These are phyloP conservation scores for Tipula helvola DNA, from an alignment of 2,888 invertebrate species.

Conservation along the genomic window DNA sequence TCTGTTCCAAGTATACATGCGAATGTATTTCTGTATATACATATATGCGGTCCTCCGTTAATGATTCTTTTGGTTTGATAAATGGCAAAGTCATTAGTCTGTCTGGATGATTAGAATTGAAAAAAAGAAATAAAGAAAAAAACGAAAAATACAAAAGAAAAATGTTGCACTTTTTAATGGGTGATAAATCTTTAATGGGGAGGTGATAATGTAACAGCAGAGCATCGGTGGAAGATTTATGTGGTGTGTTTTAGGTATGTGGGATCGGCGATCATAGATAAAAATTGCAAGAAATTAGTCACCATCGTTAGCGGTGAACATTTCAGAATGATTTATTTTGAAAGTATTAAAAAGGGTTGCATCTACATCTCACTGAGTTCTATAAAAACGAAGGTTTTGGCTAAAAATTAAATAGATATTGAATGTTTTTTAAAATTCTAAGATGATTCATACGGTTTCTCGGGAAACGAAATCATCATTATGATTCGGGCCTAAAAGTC, in stretches of 20 bases:
- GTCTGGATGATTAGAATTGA: not conserved
- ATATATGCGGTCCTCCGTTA: not conserved
- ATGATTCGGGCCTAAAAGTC: too few relatives aligned
- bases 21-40: not conserved
- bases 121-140: not conserved
- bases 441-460: too few relatives aligned
- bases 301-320: not conserved
- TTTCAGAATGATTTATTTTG: too few relatives aligned
- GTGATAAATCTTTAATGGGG: not conserved
- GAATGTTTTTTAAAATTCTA: too few relatives aligned
- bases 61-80: not conserved
- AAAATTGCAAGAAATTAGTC: not conserved
- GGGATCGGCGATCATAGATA: not conserved
- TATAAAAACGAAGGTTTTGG: too few relatives aligned
- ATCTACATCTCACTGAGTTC: too few relatives aligned
- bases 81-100: not conserved
- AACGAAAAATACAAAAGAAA: not conserved
- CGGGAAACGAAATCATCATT: too few relatives aligned
- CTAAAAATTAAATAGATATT: too few relatives aligned
- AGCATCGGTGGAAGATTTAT: not conserved
- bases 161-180: constrained; percentile 4
- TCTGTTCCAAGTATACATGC: not conserved
- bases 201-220: not conserved
- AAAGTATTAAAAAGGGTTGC: too few relatives aligned
- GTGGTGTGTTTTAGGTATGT: not conserved